Evolutionary conservation across 2,113 vertebrate species (phyloP).

Genomic region (Ceyx melanurus): DNA sequence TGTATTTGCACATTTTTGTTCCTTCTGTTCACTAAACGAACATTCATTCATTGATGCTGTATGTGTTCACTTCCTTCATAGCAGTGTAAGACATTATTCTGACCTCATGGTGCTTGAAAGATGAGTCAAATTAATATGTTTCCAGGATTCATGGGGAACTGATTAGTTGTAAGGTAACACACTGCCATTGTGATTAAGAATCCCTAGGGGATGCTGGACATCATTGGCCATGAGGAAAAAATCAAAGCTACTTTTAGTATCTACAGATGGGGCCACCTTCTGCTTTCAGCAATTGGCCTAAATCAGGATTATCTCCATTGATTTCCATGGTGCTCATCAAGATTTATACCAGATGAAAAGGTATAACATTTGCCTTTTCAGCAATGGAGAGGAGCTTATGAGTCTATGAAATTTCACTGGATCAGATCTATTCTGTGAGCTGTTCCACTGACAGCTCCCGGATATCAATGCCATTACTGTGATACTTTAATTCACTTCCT

Average conservation of each 20-base stretch:
- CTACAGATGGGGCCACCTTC: conserved; percentile 69
- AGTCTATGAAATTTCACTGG: neutral
- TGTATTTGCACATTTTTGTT: neutral
- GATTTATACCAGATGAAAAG: conserved; percentile 44
- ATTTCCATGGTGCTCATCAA: conserved; percentile 41
- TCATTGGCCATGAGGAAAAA: conserved; percentile 67
- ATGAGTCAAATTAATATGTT: conserved; percentile 66
- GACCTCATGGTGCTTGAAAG: conserved; percentile 53
- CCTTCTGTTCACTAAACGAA: neutral
- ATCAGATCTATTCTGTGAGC: neutral
- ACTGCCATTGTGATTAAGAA: conserved; percentile 64
- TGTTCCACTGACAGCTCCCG: neutral
- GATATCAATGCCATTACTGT: neutral
- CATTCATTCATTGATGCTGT: neutral
- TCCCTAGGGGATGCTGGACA: conserved; percentile 62
- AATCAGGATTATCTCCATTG: conserved; percentile 65
- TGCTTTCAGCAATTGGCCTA: conserved; percentile 66
- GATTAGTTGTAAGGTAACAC: conserved; percentile 66
- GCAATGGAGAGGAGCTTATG: neutral
- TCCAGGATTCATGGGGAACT: conserved; percentile 59
- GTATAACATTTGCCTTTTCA: neutral
- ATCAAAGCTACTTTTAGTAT: conserved; percentile 71
- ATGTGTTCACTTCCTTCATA: neutral
- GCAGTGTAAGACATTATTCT: neutral
- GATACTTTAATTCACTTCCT: neutral